These are phyloP conservation scores for Hirudinaria manillensis DNA, from an alignment of 2,888 invertebrate genomes.

Conservation along the genomic window DNA sequence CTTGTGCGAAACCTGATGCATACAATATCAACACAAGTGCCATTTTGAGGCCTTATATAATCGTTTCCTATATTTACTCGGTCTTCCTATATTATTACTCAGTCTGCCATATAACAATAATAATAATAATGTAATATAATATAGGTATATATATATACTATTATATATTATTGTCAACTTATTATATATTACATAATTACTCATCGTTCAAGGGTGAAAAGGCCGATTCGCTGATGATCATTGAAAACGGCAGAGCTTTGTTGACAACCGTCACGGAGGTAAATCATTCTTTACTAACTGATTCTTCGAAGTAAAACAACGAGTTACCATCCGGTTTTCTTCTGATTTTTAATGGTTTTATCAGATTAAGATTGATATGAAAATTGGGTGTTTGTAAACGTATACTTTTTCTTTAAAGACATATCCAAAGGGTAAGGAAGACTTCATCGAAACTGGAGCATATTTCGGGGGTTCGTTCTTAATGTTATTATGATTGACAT, in stretches of 20 bases:
- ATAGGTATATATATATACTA: too few relatives aligned
- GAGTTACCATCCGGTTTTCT: not conserved
- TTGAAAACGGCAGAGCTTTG: slow-evolving; percentile 18
- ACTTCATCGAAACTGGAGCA: slow-evolving; percentile 15
- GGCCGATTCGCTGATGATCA: slow-evolving; percentile 20
- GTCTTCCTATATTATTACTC: too few relatives aligned
- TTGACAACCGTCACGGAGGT: slow-evolving; percentile 22
- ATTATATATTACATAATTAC: not conserved
- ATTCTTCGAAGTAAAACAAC: not conserved
- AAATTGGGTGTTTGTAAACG: not conserved
- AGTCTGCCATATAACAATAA: too few relatives aligned
- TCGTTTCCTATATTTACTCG: too few relatives aligned
- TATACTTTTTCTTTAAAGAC: not conserved
- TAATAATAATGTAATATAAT: too few relatives aligned
- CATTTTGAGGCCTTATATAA: too few relatives aligned
- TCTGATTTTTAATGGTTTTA: not conserved
- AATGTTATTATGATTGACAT: not conserved
- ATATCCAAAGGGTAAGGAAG: slow-evolving; percentile 14
- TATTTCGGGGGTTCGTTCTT: slow-evolving; percentile 21
- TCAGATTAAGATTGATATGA: not conserved
- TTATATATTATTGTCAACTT: not conserved
- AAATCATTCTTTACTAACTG: not conserved
- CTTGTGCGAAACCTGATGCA: too few relatives aligned
- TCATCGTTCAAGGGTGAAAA: slow-evolving; percentile 2
- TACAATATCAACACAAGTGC: too few relatives aligned